Evolutionary conservation across 2,797 vertebrate genomes (phyloP).

Genomic region (Galaxias olidus): DNA sequence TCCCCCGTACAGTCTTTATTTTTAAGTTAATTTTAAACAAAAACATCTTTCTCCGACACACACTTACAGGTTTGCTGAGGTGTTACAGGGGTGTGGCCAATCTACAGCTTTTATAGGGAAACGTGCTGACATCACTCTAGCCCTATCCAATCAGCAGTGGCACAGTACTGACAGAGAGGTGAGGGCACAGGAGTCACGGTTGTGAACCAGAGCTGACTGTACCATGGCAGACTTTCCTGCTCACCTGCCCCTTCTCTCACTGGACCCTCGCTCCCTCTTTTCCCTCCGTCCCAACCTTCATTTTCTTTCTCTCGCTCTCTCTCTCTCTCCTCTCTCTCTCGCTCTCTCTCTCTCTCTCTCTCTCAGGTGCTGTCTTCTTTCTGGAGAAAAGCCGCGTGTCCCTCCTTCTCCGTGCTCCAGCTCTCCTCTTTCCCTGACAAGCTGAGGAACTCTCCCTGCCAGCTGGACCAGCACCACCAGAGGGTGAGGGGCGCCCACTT

Average conservation of each 20-base stretch:
- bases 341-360: background rate
- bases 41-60: constrained; percentile 18
- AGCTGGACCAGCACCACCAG: background rate
- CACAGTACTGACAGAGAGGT: constrained; percentile 82
- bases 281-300: background rate
- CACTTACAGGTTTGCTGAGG: constrained; percentile 75
- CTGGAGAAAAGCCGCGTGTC: constrained; percentile 60
- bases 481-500: background rate
- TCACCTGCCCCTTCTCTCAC: background rate
- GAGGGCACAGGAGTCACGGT: constrained; percentile 19
- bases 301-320: background rate
- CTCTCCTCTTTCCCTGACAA: constrained; percentile 67
- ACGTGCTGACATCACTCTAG: constrained; percentile 47
- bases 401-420: constrained; percentile 78
- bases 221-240: background rate
- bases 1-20: background rate
- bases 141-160: constrained; percentile 68
- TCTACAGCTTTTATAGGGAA: constrained; percentile 66
- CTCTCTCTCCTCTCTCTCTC: background rate
- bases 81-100: constrained; percentile 65
- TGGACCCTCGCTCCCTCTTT: background rate
- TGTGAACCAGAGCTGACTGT: too few species aligned
- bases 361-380: constrained; percentile 77
- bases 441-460: constrained; percentile 9
- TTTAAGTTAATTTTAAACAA: background rate